A percentile compares a stretch with the other conserved stretches of the same genome.
These are phyloP conservation scores for Quiscalus mexicanus DNA, from an alignment of 2,113 vertebrate species.

Conservation along the genomic window DNA sequence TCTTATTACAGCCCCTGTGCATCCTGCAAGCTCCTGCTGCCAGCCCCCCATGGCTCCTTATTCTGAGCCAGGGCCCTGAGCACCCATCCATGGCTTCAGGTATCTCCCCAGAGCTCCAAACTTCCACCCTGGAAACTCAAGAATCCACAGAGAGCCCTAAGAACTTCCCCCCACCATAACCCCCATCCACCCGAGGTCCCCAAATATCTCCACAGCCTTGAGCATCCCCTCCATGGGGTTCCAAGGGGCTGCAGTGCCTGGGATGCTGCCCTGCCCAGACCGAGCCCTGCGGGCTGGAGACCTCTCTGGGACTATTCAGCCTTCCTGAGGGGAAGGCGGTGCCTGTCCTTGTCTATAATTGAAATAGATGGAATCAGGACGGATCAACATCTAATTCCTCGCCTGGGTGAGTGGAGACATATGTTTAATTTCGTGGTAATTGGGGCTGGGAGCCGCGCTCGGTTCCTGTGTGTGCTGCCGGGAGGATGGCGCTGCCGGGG, in stretches of 20 bases:
- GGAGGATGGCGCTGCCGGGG: background rate
- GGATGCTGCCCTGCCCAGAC: background rate
- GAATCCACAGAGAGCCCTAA: background rate
- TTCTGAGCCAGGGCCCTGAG: background rate
- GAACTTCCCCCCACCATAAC: fast-evolving
- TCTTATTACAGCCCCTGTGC: background rate
- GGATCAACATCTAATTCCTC: background rate
- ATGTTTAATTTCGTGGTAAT: slow-evolving; percentile 55
- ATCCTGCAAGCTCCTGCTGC: background rate
- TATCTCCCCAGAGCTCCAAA: background rate
- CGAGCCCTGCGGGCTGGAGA: background rate
- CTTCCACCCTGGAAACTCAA: background rate
- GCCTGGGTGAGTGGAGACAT: slow-evolving; percentile 45
- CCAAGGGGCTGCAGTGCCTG: background rate
- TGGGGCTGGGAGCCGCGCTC: slow-evolving; percentile 5
- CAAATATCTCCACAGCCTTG: background rate
- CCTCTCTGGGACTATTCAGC: background rate
- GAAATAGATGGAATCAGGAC: slow-evolving; percentile 12
- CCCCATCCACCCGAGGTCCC: no score
- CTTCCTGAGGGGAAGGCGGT: background rate
- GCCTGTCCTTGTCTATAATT: background rate
- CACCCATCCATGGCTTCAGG: background rate
- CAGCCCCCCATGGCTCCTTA: background rate
- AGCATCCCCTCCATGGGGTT: background rate
- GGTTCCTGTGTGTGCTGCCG: background rate